Evolutionary conservation across 2,888 invertebrate species (phyloP).

Genomic region (Orthonychiurus folsomi): DNA sequence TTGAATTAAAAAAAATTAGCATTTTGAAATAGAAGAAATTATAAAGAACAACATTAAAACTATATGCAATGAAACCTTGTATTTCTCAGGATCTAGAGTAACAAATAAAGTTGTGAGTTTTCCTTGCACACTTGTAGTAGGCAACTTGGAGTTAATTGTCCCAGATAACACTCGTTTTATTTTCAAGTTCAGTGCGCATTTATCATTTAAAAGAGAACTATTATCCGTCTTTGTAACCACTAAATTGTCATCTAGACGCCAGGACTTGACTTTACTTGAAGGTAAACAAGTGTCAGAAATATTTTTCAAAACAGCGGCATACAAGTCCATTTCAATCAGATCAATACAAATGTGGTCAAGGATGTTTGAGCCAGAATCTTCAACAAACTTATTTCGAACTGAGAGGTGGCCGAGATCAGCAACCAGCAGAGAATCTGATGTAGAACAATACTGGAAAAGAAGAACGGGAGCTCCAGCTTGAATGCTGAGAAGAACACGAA

Average conservation of each 20-base stretch:
- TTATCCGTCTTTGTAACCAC: conserved; percentile 50
- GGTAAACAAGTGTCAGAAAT: not conserved
- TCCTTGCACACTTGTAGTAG: conserved; percentile 77
- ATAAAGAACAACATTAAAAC: too few species aligned
- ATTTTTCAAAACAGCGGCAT: conserved; percentile 51
- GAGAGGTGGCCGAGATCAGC: conserved; percentile 70
- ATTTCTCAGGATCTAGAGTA: conserved; percentile 72
- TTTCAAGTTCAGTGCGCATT: conserved; percentile 67
- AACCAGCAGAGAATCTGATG: conserved; percentile 65
- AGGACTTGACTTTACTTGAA: conserved; percentile 14
- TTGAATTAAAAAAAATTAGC: not conserved
- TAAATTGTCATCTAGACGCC: conserved; percentile 47
- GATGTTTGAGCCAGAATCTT: conserved; percentile 15
- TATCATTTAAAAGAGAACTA: conserved; percentile 67
- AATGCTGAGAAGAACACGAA: conserved; percentile 54
- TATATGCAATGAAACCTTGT: too few species aligned
- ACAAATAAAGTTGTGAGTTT: conserved; percentile 75
- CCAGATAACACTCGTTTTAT: conserved; percentile 65
- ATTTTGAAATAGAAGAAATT: too few species aligned
- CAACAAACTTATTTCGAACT: conserved; percentile 47
- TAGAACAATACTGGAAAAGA: conserved; percentile 73
- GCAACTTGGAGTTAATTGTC: conserved; percentile 47
- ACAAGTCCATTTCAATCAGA: conserved; percentile 67
- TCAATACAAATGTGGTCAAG: conserved; percentile 51
- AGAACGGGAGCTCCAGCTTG: conserved; percentile 72